Conservation (phyloP, 2,888 invertebrate species). For the Pristionchus exspectatus region DNA sequence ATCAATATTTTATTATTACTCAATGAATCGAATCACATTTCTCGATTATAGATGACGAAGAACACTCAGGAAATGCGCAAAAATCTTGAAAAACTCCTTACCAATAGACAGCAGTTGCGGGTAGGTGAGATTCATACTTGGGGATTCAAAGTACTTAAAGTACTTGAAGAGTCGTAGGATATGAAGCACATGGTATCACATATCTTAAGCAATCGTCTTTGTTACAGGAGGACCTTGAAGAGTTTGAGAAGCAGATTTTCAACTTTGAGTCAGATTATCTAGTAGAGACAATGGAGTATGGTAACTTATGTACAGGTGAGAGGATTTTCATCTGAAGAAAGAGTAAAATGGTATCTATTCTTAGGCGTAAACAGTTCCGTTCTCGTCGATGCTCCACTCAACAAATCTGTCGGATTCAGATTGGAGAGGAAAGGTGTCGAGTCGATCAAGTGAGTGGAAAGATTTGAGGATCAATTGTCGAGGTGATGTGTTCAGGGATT, state of each 20-base stretch:
- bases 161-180: too few relatives aligned
- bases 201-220: neutral
- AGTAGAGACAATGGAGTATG: constrained; percentile 98
- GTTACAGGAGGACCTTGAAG: constrained; percentile 93
- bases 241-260: constrained; percentile 96
- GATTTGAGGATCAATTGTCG: neutral
- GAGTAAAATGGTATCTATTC: neutral
- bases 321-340: neutral
- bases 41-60: neutral
- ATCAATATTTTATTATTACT: neutral
- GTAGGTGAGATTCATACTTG: neutral
- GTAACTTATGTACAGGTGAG: constrained; percentile 88
- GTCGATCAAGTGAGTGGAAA: constrained; percentile 79
- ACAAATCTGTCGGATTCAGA: constrained; percentile 56
- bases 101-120: neutral
- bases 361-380: constrained; percentile 67
- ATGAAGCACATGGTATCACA: too few relatives aligned
- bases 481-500: constrained; percentile 54
- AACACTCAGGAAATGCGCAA: neutral
- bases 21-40: neutral
- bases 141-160: too few relatives aligned
- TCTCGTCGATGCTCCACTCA: constrained; percentile 63
- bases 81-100: neutral
- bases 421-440: constrained; percentile 60
- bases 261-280: constrained; percentile 99